phyloP scores from a whole-genome alignment of 2,113 vertebrate genomes.

The Neolamprologus falcicula region DNA sequence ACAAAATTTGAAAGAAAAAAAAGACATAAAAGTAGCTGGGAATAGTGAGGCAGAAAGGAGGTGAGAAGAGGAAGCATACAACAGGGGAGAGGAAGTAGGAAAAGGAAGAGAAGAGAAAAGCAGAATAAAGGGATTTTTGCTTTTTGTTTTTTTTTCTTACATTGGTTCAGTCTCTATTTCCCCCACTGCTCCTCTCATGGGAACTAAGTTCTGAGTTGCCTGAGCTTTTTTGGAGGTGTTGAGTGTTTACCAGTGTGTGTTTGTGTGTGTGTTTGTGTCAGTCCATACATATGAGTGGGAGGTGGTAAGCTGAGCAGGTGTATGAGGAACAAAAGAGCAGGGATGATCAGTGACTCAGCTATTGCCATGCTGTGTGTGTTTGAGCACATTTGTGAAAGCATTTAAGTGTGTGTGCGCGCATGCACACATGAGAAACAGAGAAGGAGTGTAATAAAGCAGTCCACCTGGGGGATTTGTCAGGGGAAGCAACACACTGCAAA shows the following conservation, averaged over 20 bases:
- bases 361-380: not conserved
- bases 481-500: conserved; percentile 13
- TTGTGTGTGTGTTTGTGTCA: not conserved
- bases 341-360: conserved; percentile 52
- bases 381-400: not conserved
- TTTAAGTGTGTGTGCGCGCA: not conserved
- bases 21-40: not conserved
- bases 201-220: conserved; percentile 42
- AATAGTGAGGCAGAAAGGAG: not conserved
- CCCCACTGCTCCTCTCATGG: conserved; percentile 18
- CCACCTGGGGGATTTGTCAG: conserved; percentile 36
- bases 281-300: conserved; percentile 28
- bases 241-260: conserved; percentile 1
- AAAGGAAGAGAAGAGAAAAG: not conserved
- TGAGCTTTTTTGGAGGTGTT: conserved; percentile 31
- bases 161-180: conserved; percentile 24
- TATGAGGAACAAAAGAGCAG: conserved; percentile 49
- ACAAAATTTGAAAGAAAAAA: not conserved
- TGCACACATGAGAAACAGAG: not conserved
- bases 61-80: not conserved
- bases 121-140: not conserved
- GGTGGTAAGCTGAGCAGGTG: conserved; percentile 62
- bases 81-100: not conserved
- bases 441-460: conserved; percentile 25
- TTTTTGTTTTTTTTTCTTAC: not conserved